These are phyloP conservation scores for Epizoanthus rinbou DNA, from an alignment of 92 coral and sea anemone species.

Conservation along the genomic window DNA sequence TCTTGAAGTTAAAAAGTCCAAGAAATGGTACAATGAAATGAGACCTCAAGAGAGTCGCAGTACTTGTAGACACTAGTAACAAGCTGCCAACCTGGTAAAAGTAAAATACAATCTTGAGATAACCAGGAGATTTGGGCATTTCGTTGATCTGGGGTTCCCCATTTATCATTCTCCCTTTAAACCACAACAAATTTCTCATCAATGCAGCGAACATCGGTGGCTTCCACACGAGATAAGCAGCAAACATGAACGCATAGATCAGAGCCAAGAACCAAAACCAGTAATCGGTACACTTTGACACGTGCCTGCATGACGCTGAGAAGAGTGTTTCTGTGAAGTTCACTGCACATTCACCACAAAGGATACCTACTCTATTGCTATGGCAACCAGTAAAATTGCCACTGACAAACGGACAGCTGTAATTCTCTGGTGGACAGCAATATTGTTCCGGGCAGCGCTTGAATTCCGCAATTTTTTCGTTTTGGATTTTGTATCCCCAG, in stretches of 20 bases:
- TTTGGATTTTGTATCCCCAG: slow-evolving; percentile 45
- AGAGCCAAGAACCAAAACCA: neutral
- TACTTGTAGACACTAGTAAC: slow-evolving; percentile 28
- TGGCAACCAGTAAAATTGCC: slow-evolving; percentile 47
- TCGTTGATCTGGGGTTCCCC: neutral
- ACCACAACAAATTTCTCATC: slow-evolving; percentile 40
- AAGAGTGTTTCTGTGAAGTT: slow-evolving; percentile 46
- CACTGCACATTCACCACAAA: slow-evolving; percentile 46
- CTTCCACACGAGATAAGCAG: slow-evolving; percentile 32
- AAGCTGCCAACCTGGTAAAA: slow-evolving; percentile 49
- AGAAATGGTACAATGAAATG: slow-evolving; percentile 19
- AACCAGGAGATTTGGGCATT: neutral
- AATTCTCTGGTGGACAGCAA: slow-evolving; percentile 39
- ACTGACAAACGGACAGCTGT: slow-evolving; percentile 27
- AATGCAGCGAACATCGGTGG: slow-evolving; percentile 39
- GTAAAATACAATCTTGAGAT: slow-evolving; percentile 46
- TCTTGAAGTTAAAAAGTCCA: slow-evolving; percentile 23
- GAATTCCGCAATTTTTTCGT: slow-evolving; percentile 27
- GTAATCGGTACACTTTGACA: slow-evolving; percentile 14
- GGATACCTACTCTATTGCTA: slow-evolving; percentile 52
- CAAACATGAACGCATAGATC: slow-evolving; percentile 3
- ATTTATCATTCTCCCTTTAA: neutral
- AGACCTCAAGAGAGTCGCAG: slow-evolving; percentile 7
- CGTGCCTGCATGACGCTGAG: slow-evolving; percentile 3
- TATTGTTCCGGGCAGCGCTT: slow-evolving; percentile 46